These are phyloP conservation scores for Malachius bipustulatus DNA, from an alignment of 2,888 invertebrate genomes.

Conservation along the genomic window DNA sequence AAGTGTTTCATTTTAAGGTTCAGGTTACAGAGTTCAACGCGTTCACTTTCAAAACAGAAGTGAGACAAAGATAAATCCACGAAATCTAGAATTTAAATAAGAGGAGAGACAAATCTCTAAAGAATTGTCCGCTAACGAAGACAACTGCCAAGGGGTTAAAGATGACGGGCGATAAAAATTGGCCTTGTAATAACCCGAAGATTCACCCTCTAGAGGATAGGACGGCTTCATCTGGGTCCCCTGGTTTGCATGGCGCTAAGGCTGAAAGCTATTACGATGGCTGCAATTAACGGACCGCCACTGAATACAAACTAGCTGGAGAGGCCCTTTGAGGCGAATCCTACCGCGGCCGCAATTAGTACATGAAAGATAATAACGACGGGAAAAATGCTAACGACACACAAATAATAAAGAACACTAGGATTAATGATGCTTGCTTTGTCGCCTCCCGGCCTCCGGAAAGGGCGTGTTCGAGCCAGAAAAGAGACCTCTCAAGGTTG, in stretches of 20 bases:
- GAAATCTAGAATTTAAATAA: no score
- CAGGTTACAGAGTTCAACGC: no score
- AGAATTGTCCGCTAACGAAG: no score
- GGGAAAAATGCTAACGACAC: conserved; percentile 32
- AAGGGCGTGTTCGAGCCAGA: no score
- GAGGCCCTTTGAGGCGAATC: conserved; percentile 27
- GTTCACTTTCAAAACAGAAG: no score
- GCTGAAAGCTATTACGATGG: conserved; percentile 23
- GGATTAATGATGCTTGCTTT: conserved; percentile 34
- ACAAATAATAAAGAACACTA: conserved; percentile 33
- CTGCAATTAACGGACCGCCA: conserved; percentile 27
- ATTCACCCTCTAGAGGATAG: conserved; percentile 14
- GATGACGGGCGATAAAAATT: background rate
- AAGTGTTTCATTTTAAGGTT: no score
- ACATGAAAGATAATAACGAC: conserved; percentile 33
- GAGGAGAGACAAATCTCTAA: background rate
- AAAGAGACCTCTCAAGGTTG: no score
- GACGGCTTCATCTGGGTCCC: conserved; percentile 26
- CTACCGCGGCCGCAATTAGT: conserved; percentile 31
- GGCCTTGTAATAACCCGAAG: background rate
- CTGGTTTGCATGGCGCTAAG: conserved; percentile 33
- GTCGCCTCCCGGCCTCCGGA: no score
- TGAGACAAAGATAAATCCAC: no score
- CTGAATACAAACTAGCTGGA: conserved; percentile 32
- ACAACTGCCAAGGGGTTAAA: background rate